Evolutionary conservation across 2,888 invertebrate genomes (phyloP), one percentile per base, ranked within the genome.

Genomic region (Dicyrtoma fusca): DNA sequence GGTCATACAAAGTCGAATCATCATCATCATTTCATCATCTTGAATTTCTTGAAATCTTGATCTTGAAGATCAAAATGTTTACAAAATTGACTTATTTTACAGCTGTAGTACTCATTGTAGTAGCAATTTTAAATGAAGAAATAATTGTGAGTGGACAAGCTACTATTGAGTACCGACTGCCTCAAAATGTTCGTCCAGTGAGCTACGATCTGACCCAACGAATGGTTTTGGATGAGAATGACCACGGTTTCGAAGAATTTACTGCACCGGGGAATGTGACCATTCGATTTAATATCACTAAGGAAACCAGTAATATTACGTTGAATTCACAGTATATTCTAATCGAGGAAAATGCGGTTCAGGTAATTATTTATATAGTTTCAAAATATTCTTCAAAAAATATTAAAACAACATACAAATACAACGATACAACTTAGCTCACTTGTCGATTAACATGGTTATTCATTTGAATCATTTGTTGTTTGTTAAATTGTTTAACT

Each of bases 191-290:
- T 26, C 25, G 49, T 5, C 65, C 65, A 14, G 21, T 49, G 6
- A 49, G 23, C 5, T 65, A 65, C 23, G 11, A 11, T 21, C 25
- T 65, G 2, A 49, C 11, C 6, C 19, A 55, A 57, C 14, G 68
- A 44, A 68, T 68, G 68, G 55, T 55, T 53, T 44, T 68, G 53
- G 68, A 68, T 42, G 68, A 68, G 19, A n/a, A n/a, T n/a, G 21
- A 68, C 23, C 3, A 14, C 5, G 42, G 57, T 17, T 68, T 55
- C 8, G 21, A 19, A 17, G 23, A 44, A 26, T 68, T 55, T 44
- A 68, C 68, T 4, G 55, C 55, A 55, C 68, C 68, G 1, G 23
- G 68, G 1, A 68, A n/a, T n/a, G n/a, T n/a, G n/a, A n/a, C n/a
- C 25, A 14, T 44, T 68, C 0, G 57, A 55, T 21, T 55, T 68